Conservation (phyloP, 2,797 vertebrate genomes). For the Labroides dimidiatus region DNA sequence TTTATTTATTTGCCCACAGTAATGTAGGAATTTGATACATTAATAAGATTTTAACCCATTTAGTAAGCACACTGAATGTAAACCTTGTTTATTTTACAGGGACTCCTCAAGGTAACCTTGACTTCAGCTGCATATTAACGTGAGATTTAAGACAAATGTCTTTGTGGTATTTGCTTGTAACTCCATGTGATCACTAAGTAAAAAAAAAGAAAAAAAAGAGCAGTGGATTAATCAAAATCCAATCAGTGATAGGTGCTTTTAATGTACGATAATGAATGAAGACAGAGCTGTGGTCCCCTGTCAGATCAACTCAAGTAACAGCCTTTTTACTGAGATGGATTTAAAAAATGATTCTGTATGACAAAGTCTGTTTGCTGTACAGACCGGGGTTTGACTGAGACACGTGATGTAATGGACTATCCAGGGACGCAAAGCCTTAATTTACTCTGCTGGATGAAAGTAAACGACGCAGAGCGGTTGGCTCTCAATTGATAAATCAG, state of each 20-base stretch:
- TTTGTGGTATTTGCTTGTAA: not conserved
- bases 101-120: too few relatives aligned
- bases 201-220: not conserved
- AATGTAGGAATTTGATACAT: too few relatives aligned
- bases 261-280: slow-evolving; percentile 19
- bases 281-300: slow-evolving; percentile 1
- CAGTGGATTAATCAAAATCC: slow-evolving; percentile 18
- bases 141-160: too few relatives aligned
- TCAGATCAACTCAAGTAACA: slow-evolving; percentile 10
- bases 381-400: slow-evolving; percentile 16
- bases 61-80: too few relatives aligned
- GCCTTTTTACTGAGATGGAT: slow-evolving; percentile 31
- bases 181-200: not conserved
- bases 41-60: too few relatives aligned
- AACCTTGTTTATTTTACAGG: too few relatives aligned
- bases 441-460: slow-evolving; percentile 31
- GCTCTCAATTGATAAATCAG: slow-evolving; percentile 33
- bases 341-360: slow-evolving; percentile 29
- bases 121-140: too few relatives aligned
- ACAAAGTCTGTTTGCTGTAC: slow-evolving; percentile 24
- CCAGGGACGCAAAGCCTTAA: slow-evolving; percentile 13
- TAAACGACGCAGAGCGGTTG: slow-evolving; percentile 26
- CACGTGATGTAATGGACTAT: slow-evolving; percentile 25
- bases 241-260: slow-evolving; percentile 9
- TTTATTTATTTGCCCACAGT: too few relatives aligned